These are phyloP conservation scores for Halictus rubicundus DNA, from an alignment of 1,140 invertebrate genomes.

Conservation along the genomic window DNA sequence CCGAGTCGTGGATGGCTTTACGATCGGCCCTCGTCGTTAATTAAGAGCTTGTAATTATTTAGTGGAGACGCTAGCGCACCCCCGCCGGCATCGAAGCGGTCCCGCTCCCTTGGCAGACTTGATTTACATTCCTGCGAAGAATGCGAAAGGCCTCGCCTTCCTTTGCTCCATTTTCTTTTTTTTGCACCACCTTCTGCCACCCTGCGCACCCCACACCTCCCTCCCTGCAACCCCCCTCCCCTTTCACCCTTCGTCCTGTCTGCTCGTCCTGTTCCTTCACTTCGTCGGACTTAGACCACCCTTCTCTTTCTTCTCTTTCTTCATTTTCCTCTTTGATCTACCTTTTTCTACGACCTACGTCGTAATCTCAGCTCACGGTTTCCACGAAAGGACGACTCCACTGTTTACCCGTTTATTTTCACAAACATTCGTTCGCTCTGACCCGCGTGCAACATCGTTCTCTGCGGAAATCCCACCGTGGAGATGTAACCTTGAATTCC, in stretches of 20 bases:
- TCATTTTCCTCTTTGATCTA: neutral
- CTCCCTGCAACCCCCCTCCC: neutral
- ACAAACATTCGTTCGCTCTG: too few relatives aligned
- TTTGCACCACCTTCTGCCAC: neutral
- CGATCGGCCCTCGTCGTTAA: slow-evolving; percentile 78
- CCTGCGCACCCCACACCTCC: neutral
- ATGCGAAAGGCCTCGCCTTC: slow-evolving; percentile 59
- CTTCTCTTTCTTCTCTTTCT: neutral
- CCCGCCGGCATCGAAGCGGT: slow-evolving; percentile 75
- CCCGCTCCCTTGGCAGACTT: slow-evolving; percentile 67
- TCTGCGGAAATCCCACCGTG: too few relatives aligned
- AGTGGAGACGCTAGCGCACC: slow-evolving; percentile 78
- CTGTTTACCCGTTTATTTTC: too few relatives aligned
- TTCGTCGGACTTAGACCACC: neutral
- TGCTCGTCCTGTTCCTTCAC: slow-evolving; percentile 8
- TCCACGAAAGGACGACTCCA: too few relatives aligned
- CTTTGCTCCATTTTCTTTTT: slow-evolving; percentile 65
- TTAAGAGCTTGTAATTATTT: slow-evolving; percentile 80
- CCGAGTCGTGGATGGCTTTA: slow-evolving; percentile 76
- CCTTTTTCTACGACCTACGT: too few relatives aligned
- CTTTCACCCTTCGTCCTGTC: slow-evolving; percentile 5
- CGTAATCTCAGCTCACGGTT: too few relatives aligned
- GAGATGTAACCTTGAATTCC: too few relatives aligned
- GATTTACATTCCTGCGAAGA: slow-evolving; percentile 75
- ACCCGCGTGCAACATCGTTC: too few relatives aligned